A percentile compares a stretch with the other conserved stretches of the same genome.
These are phyloP conservation scores for Mesoclemmys tuberculata DNA, from an alignment of 2,113 vertebrate genomes.

Conservation along the genomic window DNA sequence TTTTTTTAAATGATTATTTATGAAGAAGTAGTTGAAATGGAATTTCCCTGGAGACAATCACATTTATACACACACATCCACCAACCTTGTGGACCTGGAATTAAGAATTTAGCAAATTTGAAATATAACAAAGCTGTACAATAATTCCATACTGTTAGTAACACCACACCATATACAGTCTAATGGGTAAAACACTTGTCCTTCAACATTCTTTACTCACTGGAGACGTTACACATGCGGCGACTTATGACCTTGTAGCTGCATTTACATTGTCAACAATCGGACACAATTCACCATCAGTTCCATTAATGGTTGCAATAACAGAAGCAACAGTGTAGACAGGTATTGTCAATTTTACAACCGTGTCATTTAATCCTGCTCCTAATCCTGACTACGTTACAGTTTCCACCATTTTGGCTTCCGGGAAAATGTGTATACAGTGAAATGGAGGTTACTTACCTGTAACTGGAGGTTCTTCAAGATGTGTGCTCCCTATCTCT, in stretches of 20 bases:
- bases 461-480: not conserved
- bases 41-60: no score
- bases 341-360: no score
- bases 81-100: not conserved
- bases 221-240: not conserved
- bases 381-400: no score
- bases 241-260: not conserved
- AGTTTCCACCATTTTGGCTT: not conserved
- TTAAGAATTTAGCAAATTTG: not conserved
- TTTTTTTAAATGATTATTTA: not conserved
- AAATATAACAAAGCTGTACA: not conserved
- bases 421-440: not conserved
- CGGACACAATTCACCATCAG: no score
- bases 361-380: no score
- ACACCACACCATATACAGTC: no score
- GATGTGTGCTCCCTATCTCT: not conserved
- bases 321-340: no score
- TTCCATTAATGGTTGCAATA: no score
- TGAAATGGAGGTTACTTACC: not conserved
- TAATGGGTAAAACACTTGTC: not conserved
- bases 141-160: not conserved
- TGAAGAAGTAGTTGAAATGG: not conserved
- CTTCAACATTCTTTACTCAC: accelerated
- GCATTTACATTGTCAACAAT: no score
- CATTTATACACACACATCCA: no score